phyloP scores from a whole-genome alignment of 2,113 vertebrate species.

The Pontoporia blainvillei region DNA sequence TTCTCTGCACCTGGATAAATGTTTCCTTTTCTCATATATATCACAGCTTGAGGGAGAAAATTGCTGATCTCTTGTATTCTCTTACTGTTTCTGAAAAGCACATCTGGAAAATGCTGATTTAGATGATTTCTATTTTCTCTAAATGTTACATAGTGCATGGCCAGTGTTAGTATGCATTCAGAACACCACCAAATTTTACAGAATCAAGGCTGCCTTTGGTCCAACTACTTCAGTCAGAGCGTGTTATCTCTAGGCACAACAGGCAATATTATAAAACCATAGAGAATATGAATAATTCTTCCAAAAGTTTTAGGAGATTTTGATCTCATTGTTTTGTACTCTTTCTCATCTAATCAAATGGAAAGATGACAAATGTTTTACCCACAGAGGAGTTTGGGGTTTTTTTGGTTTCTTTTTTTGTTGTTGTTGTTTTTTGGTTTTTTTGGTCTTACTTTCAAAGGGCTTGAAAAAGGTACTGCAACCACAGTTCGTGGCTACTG shows the following conservation, averaged over 20 bases:
- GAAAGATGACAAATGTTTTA: background rate
- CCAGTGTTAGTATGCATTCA: background rate
- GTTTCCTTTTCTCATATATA: background rate
- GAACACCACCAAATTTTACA: background rate
- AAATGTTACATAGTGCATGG: background rate
- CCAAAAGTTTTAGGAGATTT: background rate
- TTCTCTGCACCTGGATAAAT: background rate
- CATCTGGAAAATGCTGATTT: constrained; percentile 7
- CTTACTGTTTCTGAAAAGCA: constrained; percentile 28
- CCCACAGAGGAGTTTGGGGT: background rate
- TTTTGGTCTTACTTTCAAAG: background rate
- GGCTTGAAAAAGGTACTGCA: background rate
- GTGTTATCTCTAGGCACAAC: background rate
- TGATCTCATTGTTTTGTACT: background rate
- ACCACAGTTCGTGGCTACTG: background rate
- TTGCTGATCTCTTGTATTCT: background rate
- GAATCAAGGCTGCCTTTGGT: background rate
- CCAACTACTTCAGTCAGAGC: background rate
- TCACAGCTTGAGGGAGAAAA: background rate
- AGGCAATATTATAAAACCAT: background rate
- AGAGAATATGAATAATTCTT: background rate
- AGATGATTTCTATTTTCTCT: background rate
- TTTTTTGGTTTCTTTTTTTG: background rate
- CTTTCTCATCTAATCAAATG: constrained; percentile 33
- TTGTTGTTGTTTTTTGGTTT: background rate